phyloP scores from a whole-genome alignment of 2,797 vertebrate species.

The Psittacula echo region DNA sequence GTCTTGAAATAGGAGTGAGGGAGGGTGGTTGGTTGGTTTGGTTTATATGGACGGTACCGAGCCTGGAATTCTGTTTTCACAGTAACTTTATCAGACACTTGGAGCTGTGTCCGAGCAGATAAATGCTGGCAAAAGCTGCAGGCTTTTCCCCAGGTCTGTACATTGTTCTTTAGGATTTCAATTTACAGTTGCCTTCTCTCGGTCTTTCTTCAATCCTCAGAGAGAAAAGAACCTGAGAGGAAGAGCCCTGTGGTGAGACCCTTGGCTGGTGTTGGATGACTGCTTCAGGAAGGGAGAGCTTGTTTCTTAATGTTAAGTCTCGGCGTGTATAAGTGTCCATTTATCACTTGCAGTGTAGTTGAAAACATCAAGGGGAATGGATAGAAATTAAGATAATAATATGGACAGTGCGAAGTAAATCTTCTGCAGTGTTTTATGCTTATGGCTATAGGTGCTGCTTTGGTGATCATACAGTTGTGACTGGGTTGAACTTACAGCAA shows the following conservation, averaged over 20 bases:
- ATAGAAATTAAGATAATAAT: background rate
- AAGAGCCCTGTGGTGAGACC: background rate
- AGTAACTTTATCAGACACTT: background rate
- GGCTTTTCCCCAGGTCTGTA: background rate
- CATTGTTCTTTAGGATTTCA: background rate
- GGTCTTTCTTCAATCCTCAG: background rate
- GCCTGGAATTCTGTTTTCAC: background rate
- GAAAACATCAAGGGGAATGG: background rate
- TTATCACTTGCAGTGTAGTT: background rate
- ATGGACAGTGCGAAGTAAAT: background rate
- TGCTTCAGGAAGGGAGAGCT: background rate
- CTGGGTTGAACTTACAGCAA: background rate
- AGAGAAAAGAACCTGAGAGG: background rate
- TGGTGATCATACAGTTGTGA: background rate
- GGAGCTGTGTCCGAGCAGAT: background rate
- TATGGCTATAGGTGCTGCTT: background rate
- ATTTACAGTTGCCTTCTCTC: background rate
- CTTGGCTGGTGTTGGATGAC: background rate
- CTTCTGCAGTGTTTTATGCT: background rate
- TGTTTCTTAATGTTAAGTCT: background rate
- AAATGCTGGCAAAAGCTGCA: background rate
- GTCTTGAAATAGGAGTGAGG: background rate
- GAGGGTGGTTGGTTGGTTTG: background rate
- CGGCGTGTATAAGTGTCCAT: fast-evolving
- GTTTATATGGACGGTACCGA: background rate